A percentile compares a stretch with the other conserved stretches of the same genome.
Conservation (phyloP, 2,113 vertebrate genomes). For the Calyptomena viridis region DNA sequence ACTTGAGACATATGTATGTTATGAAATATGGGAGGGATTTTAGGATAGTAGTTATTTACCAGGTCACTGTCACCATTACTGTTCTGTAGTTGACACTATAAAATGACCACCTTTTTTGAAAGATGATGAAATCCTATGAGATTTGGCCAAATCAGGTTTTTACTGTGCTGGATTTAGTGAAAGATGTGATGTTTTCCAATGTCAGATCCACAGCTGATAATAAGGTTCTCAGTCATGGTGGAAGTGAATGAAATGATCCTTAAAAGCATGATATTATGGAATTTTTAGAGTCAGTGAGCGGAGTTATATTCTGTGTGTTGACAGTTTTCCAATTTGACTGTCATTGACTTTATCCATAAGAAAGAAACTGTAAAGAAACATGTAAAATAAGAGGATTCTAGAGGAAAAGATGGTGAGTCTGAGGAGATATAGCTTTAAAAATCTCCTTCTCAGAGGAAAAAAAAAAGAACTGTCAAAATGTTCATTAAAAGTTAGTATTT, state of each 20-base stretch:
- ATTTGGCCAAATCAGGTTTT: background rate
- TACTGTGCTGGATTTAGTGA: background rate
- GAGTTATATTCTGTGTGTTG: background rate
- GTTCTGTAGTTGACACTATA: background rate
- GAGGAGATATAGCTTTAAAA: background rate
- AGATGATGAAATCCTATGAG: background rate
- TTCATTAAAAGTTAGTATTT: background rate
- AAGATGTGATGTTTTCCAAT: background rate
- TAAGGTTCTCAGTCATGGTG: background rate
- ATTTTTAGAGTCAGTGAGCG: background rate
- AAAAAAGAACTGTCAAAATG: background rate
- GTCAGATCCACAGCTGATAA: background rate
- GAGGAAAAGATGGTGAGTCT: background rate
- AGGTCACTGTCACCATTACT: background rate
- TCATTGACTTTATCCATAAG: background rate
- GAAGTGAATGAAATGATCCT: background rate
- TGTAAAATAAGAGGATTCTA: background rate
- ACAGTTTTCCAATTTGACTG: background rate
- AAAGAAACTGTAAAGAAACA: background rate
- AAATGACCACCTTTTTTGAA: background rate
- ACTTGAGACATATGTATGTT: background rate
- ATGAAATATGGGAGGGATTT: background rate
- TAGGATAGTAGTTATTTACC: background rate
- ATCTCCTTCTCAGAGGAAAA: background rate
- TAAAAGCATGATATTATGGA: background rate